A percentile compares a stretch with the other conserved stretches of the same genome.
Conservation (phyloP, 2,797 vertebrate genomes). For the Sebastes diploproa region DNA sequence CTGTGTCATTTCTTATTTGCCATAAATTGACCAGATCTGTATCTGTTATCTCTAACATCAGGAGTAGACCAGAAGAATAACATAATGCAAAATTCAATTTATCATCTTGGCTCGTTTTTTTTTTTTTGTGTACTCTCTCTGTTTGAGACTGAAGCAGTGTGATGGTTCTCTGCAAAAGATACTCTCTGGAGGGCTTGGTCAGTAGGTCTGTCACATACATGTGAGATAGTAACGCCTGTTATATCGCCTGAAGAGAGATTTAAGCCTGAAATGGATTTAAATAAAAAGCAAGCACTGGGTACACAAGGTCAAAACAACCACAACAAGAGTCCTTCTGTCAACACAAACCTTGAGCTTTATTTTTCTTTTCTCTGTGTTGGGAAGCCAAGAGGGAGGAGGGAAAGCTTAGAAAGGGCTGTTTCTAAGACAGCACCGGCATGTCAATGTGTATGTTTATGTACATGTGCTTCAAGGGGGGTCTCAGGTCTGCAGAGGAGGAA, state of each 20-base stretch:
- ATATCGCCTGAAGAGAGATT: conserved; percentile 4
- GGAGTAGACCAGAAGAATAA: not conserved
- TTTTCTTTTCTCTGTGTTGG: not conserved
- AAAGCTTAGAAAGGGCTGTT: not conserved
- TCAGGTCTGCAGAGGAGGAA: not conserved
- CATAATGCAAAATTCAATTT: not conserved
- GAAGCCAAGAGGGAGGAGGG: not conserved
- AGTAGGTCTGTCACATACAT: conserved; percentile 4
- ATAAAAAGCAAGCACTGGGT: not conserved
- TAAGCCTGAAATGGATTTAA: conserved; percentile 8
- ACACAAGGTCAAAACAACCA: conserved; percentile 15
- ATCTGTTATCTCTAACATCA: not conserved
- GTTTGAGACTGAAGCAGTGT: not conserved
- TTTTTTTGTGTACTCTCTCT: not conserved
- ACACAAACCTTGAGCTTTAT: conserved; percentile 4
- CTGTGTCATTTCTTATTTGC: conserved; percentile 3
- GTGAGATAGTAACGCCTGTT: not conserved
- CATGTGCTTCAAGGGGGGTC: not conserved
- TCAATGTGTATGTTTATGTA: not conserved
- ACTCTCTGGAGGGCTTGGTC: not conserved
- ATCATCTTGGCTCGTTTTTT: not conserved
- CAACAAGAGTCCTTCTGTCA: not conserved
- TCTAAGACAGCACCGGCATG: not conserved
- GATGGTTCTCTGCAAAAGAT: not conserved
- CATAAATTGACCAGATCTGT: not conserved